Base-by-base conservation (phyloP, 2,888 invertebrate species). In the Cephus runcator region DNA sequence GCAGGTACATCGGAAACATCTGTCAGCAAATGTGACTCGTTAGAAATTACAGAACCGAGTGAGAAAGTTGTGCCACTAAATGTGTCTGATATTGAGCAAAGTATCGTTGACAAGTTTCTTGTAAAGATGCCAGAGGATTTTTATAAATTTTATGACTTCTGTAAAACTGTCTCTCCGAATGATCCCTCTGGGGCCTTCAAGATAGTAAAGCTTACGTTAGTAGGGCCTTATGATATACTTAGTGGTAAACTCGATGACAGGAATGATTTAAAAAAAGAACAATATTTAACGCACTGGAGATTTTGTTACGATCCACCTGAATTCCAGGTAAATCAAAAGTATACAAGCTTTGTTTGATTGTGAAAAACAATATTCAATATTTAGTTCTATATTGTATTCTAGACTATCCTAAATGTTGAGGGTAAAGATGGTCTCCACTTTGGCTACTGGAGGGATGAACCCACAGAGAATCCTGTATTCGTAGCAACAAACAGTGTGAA, bases 301-400 rank as follows among this genome's bases (percentile, higher is more conserved):
- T 98, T 96, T 92, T 97, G 94, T 90, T 97, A 96, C 91, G 99
- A 99, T 93, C 97, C 98, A 12, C 98, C 99, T 12, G 98, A 99
- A 92, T 97, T 98, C 91, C 97, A 97, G 92, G 95, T 95, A 90
- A 83, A 81, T 31, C 15, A 40, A 40, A 15, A 15, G 15, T 40
- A 40, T 6, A 40, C 4, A 40, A 40, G 40, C 15, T 40, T 40
- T 4, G 73, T 23, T 73, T 78, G 56, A 30, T 69, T 73, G 69
- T 56, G n/a, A 69, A 75, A 36, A 36, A 23, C n/a, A 30, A 69
- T 76, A 69, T 74, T 73, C 68, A 31, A 69, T 1, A 71, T 31
- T 69, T 35, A 71, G 69, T 30, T 23, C 11, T 34, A 9, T 11
- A 35, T 23, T 76, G 40, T 82, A 84, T 92, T 93, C 76, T 89